These are phyloP conservation scores for Sinocyclocheilus anshuiensis DNA, from an alignment of 2,113 vertebrate species.

Conservation along the genomic window DNA sequence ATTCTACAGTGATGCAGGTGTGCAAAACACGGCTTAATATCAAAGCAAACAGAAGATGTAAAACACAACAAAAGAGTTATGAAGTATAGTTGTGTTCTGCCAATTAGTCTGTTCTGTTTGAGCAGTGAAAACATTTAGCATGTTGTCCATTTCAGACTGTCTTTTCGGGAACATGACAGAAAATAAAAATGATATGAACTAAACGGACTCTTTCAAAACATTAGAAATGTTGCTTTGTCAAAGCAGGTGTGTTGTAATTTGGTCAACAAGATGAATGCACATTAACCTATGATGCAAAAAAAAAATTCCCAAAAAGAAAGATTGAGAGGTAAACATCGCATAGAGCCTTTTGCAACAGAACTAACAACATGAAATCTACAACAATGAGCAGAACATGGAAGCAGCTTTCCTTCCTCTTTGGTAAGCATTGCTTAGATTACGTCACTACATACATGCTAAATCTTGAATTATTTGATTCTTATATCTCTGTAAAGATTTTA, in stretches of 20 bases:
- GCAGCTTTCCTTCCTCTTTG: constrained; percentile 30
- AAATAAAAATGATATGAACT: not conserved
- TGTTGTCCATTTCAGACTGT: not conserved
- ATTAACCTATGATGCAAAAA: not conserved
- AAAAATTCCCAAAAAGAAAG: not conserved
- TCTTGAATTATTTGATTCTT: not conserved
- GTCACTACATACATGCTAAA: not conserved
- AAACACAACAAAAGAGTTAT: not conserved
- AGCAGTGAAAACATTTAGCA: not conserved
- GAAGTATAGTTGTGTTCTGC: not conserved
- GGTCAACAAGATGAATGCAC: not conserved
- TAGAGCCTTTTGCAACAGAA: not conserved
- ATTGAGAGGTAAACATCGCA: not conserved
- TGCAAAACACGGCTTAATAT: not conserved
- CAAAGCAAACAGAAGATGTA: not conserved
- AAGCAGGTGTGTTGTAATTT: constrained; percentile 26
- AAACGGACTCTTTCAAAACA: not conserved
- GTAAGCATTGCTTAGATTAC: not conserved
- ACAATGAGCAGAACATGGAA: not conserved
- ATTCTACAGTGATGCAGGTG: not conserved
- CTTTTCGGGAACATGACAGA: no score
- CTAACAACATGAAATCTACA: not conserved
- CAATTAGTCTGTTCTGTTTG: not conserved
- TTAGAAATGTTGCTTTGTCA: not conserved
- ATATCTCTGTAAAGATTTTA: not conserved